Percentiles rank a stretch among this genome's conserved stretches.
These are phyloP conservation scores for Drosophila pseudoananassae DNA, from an alignment of 1,140 invertebrate genomes.

Conservation along the genomic window DNA sequence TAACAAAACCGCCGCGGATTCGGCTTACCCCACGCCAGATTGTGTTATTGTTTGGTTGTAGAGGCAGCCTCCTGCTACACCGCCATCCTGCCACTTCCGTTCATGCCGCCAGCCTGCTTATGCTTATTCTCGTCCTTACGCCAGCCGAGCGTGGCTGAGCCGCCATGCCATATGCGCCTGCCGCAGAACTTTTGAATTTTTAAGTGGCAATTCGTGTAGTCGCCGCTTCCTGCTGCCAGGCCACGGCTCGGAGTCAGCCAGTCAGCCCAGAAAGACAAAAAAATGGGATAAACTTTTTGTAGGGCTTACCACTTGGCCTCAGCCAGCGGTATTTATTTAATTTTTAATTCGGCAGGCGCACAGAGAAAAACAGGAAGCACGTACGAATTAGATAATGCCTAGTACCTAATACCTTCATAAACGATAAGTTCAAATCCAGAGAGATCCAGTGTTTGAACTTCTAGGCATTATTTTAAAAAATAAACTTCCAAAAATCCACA, in stretches of 20 bases:
- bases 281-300: conserved; percentile 30
- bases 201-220: conserved; percentile 81
- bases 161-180: conserved; percentile 67
- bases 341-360: conserved; percentile 36
- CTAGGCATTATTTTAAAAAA: not conserved
- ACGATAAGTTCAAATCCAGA: not conserved
- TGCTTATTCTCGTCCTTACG: conserved; percentile 26
- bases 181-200: conserved; percentile 82
- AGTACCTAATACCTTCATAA: no score
- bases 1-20: conserved; percentile 43
- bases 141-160: conserved; percentile 28
- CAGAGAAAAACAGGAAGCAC: conserved; percentile 4
- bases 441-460: no score
- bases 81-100: not conserved
- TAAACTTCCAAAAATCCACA: not conserved
- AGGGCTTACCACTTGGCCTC: conserved; percentile 19
- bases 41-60: conserved; percentile 67
- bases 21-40: conserved; percentile 61
- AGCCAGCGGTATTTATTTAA: conserved; percentile 48
- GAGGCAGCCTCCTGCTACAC: not conserved
- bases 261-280: conserved; percentile 1
- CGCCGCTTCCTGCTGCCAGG: conserved; percentile 51
- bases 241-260: conserved; percentile 12
- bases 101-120: conserved; percentile 20
- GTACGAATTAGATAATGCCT: not conserved